Evolutionary conservation across 1,140 invertebrate genomes (phyloP).

Genomic region (Ostrea edulis): DNA sequence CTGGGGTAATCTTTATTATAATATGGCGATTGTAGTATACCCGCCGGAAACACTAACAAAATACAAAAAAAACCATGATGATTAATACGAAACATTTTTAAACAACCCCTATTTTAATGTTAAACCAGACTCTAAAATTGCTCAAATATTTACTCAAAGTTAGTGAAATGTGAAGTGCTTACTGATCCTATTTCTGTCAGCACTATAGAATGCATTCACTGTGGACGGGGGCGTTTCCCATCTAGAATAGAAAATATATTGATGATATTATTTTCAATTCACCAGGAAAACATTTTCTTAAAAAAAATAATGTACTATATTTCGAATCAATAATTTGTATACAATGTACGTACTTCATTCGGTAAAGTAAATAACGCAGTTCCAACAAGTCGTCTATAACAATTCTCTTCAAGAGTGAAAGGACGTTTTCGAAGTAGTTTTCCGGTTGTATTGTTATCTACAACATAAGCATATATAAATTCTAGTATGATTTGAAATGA

Average conservation of each 20-base stretch:
- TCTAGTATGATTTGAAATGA: background rate
- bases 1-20: slow-evolving; percentile 89
- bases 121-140: background rate
- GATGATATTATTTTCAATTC: too few relatives aligned
- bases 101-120: background rate
- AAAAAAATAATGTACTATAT: background rate
- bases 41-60: slow-evolving; percentile 80
- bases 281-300: background rate
- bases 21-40: slow-evolving; percentile 92
- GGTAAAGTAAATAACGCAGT: slow-evolving; percentile 33
- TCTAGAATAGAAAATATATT: slow-evolving; percentile 52
- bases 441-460: slow-evolving; percentile 53
- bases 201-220: slow-evolving; percentile 68
- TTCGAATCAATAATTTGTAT: background rate
- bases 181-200: slow-evolving; percentile 67
- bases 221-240: slow-evolving; percentile 64
- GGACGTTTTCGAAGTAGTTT: slow-evolving; percentile 65
- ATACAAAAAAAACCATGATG: background rate
- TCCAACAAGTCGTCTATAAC: slow-evolving; percentile 44
- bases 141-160: background rate
- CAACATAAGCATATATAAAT: background rate
- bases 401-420: slow-evolving; percentile 33
- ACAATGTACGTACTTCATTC: slow-evolving; percentile 43
- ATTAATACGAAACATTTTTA: background rate
- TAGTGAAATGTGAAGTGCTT: slow-evolving; percentile 31